These are phyloP conservation scores for Melozone crissalis DNA, from an alignment of 2,113 vertebrate genomes.

Conservation along the genomic window DNA sequence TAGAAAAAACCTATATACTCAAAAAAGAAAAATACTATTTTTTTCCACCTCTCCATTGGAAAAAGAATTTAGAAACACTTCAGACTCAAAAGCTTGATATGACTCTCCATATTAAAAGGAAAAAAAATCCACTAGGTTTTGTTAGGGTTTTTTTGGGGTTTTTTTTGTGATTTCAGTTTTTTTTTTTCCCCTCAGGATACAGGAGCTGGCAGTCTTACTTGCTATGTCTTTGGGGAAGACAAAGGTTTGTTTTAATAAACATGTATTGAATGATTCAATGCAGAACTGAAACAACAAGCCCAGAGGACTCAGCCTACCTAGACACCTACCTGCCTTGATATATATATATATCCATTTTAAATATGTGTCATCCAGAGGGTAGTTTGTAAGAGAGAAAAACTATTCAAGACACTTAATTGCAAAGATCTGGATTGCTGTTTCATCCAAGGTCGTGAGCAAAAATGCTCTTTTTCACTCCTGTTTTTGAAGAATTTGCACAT, in stretches of 20 bases:
- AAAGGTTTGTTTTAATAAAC: background rate
- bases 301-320: background rate
- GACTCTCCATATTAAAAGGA: background rate
- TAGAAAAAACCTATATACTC: background rate
- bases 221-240: background rate
- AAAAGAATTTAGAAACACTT: background rate
- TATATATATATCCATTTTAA: background rate
- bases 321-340: background rate
- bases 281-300: background rate
- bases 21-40: background rate
- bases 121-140: background rate
- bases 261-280: background rate
- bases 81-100: background rate
- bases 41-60: background rate
- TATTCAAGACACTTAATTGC: background rate
- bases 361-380: background rate
- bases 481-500: background rate
- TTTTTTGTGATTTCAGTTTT: background rate
- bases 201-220: background rate
- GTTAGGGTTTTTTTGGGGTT: rapidly evolving
- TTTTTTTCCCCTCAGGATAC: background rate
- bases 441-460: background rate
- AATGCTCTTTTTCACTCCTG: background rate
- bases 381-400: background rate
- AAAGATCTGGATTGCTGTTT: background rate